Percentiles rank a stretch among this genome's conserved stretches.
Conservation (phyloP, 2,113 vertebrate genomes). For the Ceyx cyanopectus region DNA sequence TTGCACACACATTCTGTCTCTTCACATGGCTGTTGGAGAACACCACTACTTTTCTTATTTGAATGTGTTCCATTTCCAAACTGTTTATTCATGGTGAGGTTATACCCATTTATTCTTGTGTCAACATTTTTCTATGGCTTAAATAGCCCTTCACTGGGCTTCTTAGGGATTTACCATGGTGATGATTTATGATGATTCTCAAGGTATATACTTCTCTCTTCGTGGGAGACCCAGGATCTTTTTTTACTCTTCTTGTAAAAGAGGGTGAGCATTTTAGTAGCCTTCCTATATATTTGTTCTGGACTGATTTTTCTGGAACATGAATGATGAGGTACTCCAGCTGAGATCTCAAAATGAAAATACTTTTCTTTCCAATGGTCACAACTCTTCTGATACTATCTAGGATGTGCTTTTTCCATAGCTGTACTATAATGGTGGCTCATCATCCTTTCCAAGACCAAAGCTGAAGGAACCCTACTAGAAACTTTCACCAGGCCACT, state of each 20-base stretch:
- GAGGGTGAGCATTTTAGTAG: not conserved
- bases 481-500: not conserved
- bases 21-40: not conserved
- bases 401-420: not conserved
- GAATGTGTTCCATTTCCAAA: conserved; percentile 53
- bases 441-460: not conserved
- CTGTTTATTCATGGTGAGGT: conserved; percentile 51
- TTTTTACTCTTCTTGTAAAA: not conserved
- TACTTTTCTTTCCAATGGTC: not conserved
- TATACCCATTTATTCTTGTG: conserved; percentile 44
- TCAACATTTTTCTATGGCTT: conserved; percentile 59
- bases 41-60: conserved; percentile 2
- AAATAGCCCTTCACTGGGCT: conserved; percentile 39
- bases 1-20: not conserved
- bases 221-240: not conserved
- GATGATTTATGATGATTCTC: conserved; percentile 38
- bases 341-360: not conserved
- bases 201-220: conserved; percentile 1
- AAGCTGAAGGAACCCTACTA: not conserved
- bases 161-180: conserved; percentile 21
- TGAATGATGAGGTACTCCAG: not conserved
- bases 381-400: not conserved
- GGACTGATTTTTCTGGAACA: not conserved
- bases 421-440: not conserved
- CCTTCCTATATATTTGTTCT: not conserved